Evolutionary conservation across 2,888 invertebrate genomes (phyloP), one percentile per base, ranked within the genome.

Genomic region (Eilema depressum): DNA sequence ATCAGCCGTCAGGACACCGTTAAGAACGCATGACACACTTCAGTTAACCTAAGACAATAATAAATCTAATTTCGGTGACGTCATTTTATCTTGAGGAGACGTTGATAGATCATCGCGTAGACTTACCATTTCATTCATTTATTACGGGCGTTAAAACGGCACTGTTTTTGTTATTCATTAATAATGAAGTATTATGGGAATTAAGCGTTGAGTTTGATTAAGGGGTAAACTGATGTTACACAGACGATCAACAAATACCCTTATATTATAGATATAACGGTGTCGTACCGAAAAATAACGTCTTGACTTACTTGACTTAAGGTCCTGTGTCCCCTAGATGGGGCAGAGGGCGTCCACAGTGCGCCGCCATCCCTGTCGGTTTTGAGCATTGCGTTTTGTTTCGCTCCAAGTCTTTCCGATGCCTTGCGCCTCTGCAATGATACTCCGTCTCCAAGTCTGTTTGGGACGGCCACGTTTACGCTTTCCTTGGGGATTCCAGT

Each of bases 71-170:
- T 87, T 75, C 76, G 78, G 84, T 82, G 82, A 83, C 82, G 74
- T 82, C 57, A 82, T 83, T 82, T 82, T 83, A 82, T 82, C 88
- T 84, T 79, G 81, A 79, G 82, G 30, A 67, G 88, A 89, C 91
- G 86, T 90, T 89, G 92, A 92, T 89, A 85, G 90, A 92, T 92
- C 87, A 86, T 88, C 77, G 72, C 62, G 81, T 78, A 81, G 84
- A 85, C 86, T 85, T 87, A 83, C 84, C 85, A 87, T 86, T 85
- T 84, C 87, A 84, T 86, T 89, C 91, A 91, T 92, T 92, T 92
- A 89, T 91, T 86, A 90, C 84, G 74, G 70, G 77, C 79, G 84
- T 84, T 86, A 85, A 84, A 87, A 87, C 84, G 85, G 83, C 33
- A 37, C 69, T 81, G 78, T 79, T 82, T 82, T 79, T 81, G 76